Evolutionary conservation across 1,140 invertebrate genomes (phyloP).

Genomic region (Drosophila pallidifrons): DNA sequence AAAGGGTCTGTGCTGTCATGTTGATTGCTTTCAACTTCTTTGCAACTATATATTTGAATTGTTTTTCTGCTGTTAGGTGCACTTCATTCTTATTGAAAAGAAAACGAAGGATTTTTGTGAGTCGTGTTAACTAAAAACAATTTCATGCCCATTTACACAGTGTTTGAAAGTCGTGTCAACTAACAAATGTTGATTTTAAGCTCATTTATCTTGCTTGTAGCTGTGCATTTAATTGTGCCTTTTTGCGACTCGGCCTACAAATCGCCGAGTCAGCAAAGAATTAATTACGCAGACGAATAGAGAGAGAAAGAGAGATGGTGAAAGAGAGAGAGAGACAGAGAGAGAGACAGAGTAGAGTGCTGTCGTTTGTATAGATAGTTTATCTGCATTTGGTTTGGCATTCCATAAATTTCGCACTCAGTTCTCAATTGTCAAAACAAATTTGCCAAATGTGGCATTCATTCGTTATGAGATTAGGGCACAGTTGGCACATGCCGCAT

Average conservation of each 20-base stretch:
- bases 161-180: background rate
- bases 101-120: background rate
- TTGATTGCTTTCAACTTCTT: no score
- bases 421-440: conserved; percentile 73
- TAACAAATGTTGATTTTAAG: background rate
- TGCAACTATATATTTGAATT: no score
- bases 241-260: conserved; percentile 59
- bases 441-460: conserved; percentile 76
- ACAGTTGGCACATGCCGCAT: conserved; percentile 18
- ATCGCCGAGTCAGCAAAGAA: conserved; percentile 71
- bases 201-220: conserved; percentile 47
- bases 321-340: background rate
- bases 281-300: conserved; percentile 56
- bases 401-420: conserved; percentile 64
- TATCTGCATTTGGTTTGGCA: conserved; percentile 35
- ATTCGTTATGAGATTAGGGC: conserved; percentile 76
- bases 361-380: conserved; percentile 58
- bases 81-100: no score
- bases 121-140: background rate
- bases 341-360: background rate
- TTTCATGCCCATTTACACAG: background rate
- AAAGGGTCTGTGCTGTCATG: no score
- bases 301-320: conserved; percentile 11
- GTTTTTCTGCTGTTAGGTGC: no score
- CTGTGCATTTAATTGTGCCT: conserved; percentile 70